phyloP scores from a whole-genome alignment of 2,113 vertebrate genomes.

The Cynoglossus semilaevis region DNA sequence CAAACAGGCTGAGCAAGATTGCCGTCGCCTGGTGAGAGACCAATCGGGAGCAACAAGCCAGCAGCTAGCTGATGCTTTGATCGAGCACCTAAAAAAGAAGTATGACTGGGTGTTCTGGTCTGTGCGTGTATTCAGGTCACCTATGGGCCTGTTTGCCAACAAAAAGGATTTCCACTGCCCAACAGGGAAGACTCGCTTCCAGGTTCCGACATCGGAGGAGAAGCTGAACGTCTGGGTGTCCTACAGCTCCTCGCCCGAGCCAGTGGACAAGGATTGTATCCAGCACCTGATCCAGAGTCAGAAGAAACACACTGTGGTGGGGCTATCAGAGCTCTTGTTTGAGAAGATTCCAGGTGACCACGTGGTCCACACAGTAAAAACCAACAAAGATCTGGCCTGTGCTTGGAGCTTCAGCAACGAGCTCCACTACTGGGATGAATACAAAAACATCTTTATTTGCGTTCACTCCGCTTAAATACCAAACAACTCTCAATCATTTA shows the following conservation, averaged over 20 bases:
- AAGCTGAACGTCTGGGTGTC: slow-evolving; percentile 72
- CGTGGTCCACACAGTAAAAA: slow-evolving; percentile 70
- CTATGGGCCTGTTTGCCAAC: slow-evolving; percentile 47
- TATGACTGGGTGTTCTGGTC: slow-evolving; percentile 81
- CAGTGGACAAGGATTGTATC: slow-evolving; percentile 64
- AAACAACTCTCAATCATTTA: neutral
- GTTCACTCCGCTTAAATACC: slow-evolving; percentile 70
- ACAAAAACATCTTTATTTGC: slow-evolving; percentile 70
- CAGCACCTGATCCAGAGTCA: slow-evolving; percentile 65
- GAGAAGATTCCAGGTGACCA: slow-evolving; percentile 55
- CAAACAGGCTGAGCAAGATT: slow-evolving; percentile 68
- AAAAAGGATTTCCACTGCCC: slow-evolving; percentile 67
- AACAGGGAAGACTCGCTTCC: slow-evolving; percentile 72
- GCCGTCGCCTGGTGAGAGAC: slow-evolving; percentile 62
- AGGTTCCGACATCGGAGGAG: slow-evolving; percentile 58
- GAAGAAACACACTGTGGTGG: slow-evolving; percentile 57
- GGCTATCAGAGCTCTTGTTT: slow-evolving; percentile 65
- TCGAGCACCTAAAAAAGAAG: slow-evolving; percentile 67
- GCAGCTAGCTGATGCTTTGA: slow-evolving; percentile 63
- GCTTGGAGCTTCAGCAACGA: slow-evolving; percentile 71
- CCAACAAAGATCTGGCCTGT: slow-evolving; percentile 64
- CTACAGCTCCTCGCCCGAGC: slow-evolving; percentile 74
- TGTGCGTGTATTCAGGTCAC: slow-evolving; percentile 68
- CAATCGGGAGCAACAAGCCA: slow-evolving; percentile 51
- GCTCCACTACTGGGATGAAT: slow-evolving; percentile 74